phyloP scores from a whole-genome alignment of 2,113 vertebrate genomes.

The Caretta caretta region DNA sequence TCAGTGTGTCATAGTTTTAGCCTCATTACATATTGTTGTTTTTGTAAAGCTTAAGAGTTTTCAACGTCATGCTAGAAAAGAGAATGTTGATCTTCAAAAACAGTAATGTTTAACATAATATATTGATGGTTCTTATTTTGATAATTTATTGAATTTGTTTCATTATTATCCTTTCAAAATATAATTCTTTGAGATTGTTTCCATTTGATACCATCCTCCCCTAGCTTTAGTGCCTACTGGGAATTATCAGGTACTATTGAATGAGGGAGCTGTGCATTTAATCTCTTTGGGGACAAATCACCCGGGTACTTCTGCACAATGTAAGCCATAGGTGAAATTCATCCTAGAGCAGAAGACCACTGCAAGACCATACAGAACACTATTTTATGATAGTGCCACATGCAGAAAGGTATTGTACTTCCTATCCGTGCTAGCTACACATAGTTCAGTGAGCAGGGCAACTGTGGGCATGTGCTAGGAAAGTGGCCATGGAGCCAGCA shows the following conservation, averaged over 20 bases:
- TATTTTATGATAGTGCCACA: neutral
- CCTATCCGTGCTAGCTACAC: neutral
- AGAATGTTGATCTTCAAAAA: constrained; percentile 13
- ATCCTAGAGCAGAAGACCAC: neutral
- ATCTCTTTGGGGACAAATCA: neutral
- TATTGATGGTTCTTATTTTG: neutral
- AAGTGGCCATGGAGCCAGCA: neutral
- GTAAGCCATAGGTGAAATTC: neutral
- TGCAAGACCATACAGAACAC: neutral
- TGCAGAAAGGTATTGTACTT: neutral
- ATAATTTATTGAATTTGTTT: constrained; percentile 3
- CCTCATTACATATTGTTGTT: neutral
- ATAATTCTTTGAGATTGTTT: neutral
- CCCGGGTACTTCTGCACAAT: fast-evolving
- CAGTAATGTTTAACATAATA: neutral
- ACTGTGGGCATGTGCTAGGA: neutral
- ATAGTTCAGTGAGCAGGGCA: neutral
- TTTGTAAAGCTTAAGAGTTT: neutral
- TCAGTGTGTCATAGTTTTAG: neutral
- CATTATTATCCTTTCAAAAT: neutral
- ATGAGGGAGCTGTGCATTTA: neutral
- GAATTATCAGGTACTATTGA: neutral
- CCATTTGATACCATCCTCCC: neutral
- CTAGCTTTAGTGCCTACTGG: neutral
- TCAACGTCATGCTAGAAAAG: neutral